Base-by-base conservation (phyloP, 2,113 vertebrate genomes). In the Nibea coibor region DNA sequence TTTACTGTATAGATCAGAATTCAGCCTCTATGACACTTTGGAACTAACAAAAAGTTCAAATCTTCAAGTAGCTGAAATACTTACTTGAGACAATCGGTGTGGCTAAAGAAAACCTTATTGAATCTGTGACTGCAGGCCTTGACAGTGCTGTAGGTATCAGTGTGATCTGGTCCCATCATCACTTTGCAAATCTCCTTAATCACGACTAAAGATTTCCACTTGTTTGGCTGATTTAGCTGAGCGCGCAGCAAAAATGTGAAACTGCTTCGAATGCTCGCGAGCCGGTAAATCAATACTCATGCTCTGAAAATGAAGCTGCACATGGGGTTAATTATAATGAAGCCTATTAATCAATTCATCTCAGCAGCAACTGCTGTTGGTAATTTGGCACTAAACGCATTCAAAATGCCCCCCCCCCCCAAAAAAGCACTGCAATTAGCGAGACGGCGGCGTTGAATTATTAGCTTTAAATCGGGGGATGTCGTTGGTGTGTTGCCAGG, bases 281-380 rank as follows among this genome's bases (percentile, higher is more conserved):
- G 70, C 77, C 26, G 2, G 20, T 31, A 57, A 85, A 90, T 90
- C 89, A 80, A 89, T 87, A 83, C 75, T 11, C 56, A 50, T 50
- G 81, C 86, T 86, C 79, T 61, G 62, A 82, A 83, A 79, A 87
- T 80, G 78, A 90, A 77, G 84, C 89, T 28, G 67, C 75, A 75
- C 69, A 31, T n/a, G 73, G 75, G 84, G 85, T 91, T 91, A 89
- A 91, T 90, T 88, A 86, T 61, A 73, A 88, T 45, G 54, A 87
- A 85, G 71, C 72, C 61, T 70, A 65, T 80, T 86, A 83, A 92
- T 93, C 88, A 87, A 87, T 88, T 87, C 53, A 72, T 76, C 78
- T 62, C 81, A 50, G 74, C 72, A 54, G 65, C 69, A 66, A 85
- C 77, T 66, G 82, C 82, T 84, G 84, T 43, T 63, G 82, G 68